Evolutionary conservation across 2,797 vertebrate genomes (phyloP).

Genomic region (Hirundo rustica): DNA sequence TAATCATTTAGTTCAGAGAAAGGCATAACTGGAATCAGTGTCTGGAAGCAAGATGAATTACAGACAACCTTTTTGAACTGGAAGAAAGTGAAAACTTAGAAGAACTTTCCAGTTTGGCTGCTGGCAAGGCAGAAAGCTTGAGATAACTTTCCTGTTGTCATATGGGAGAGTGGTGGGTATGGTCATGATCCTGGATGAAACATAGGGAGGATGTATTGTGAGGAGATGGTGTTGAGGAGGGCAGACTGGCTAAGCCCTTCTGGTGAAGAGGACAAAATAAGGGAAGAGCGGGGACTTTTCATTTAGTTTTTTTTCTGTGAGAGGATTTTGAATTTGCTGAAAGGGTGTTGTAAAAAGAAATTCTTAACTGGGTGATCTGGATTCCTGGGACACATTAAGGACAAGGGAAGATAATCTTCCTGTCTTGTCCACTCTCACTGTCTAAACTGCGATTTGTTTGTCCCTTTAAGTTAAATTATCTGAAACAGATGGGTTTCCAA

Average conservation of each 20-base stretch:
- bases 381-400: not conserved
- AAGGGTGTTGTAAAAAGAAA: not conserved
- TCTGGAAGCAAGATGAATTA: not conserved
- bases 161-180: not conserved
- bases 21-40: not conserved
- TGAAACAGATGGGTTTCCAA: not conserved
- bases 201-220: fast-evolving
- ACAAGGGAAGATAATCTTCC: not conserved
- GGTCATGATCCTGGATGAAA: not conserved
- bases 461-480: not conserved
- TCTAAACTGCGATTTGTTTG: not conserved
- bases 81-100: not conserved
- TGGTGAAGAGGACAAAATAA: not conserved
- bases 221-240: not conserved
- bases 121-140: not conserved
- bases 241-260: not conserved
- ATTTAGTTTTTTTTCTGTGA: not conserved
- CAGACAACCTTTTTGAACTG: not conserved
- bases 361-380: not conserved
- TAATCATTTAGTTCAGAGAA: constrained; percentile 21
- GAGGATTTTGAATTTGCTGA: not conserved
- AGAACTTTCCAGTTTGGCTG: not conserved
- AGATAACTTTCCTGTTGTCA: not conserved
- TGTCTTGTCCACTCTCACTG: not conserved
- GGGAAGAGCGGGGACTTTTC: not conserved